Base-by-base conservation (phyloP, 2,888 invertebrate species). In the Drosophila mulleri region DNA sequence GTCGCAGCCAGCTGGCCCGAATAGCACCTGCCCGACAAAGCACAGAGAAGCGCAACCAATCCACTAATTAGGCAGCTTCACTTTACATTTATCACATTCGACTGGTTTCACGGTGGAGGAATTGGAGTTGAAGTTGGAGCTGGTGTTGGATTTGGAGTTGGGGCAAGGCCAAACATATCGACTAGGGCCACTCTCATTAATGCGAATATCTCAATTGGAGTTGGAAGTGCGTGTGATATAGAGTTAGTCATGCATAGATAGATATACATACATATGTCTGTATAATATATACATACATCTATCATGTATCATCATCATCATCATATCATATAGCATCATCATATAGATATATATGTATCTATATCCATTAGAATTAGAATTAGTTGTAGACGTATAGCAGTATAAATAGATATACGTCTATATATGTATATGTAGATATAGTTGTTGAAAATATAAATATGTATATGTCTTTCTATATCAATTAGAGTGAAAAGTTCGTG, bases 61-160 rank as follows among this genome's bases (percentile, higher is more conserved):
- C 80, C 76, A 85, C 80, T 80, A 85, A 84, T 83, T 83, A 83
- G 52, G n/a, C 63, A 62, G 50, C 70, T 60, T 44, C 73, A 67
- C 68, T n/a, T n/a, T 45, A 56, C 67, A 68, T 75, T 67, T 71
- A 65, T 69, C 69, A 82, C 80, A 76, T 78, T 75, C 60, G 78
- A 82, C 72, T 78, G 78, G 6, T 14, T 62, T 58, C 57, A 37
- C 29, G 41, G 48, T 20, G 47, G 48, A 65, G 56, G 32, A 23
- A 26, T n/a, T 67, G 67, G 4, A 7, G 20, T 23, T 26, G 18
- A 2, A 18, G 8, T 8, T 8, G 29, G 8, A 29, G 29, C 1
- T 29, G 29, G 1, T 2, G 8, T 29, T 8, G 29, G 8, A 7
- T 6, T 29, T 29, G 29, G 7, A 29, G 42, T 20, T 59, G 58